Evolutionary conservation across 2,888 invertebrate genomes (phyloP).

Genomic region (Cantharis lateralis): DNA sequence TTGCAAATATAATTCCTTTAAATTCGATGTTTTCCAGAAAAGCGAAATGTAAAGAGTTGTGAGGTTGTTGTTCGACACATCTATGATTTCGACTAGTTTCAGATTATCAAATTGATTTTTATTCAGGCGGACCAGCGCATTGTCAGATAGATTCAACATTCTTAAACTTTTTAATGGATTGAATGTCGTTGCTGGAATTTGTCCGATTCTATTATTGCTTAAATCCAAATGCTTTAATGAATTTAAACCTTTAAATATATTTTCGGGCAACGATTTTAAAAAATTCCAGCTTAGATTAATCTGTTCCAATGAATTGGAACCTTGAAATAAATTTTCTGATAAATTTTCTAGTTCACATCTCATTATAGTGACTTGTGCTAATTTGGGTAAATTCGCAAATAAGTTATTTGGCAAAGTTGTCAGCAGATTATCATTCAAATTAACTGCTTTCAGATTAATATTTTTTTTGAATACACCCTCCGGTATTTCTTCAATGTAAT

Average conservation of each 20-base stretch:
- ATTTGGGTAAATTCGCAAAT: slow-evolving; percentile 63
- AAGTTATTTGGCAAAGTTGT: slow-evolving; percentile 63
- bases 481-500: slow-evolving; percentile 43
- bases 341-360: slow-evolving; percentile 60
- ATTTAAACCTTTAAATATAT: slow-evolving; percentile 65
- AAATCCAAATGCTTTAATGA: slow-evolving; percentile 56
- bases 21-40: slow-evolving; percentile 61
- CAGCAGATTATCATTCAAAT: slow-evolving; percentile 55
- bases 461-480: slow-evolving; percentile 42
- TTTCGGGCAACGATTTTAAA: slow-evolving; percentile 47
- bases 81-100: background rate
- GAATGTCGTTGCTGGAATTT: slow-evolving; percentile 61
- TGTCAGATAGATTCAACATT: background rate
- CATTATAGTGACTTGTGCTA: slow-evolving; percentile 66
- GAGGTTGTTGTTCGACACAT: background rate
- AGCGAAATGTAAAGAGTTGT: slow-evolving; percentile 50
- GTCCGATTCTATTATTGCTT: slow-evolving; percentile 28
- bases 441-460: slow-evolving; percentile 44
- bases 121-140: background rate
- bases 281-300: background rate
- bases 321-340: background rate
- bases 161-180: background rate
- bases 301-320: background rate
- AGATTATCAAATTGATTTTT: background rate
- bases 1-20: slow-evolving; percentile 68